Percentiles rank a stretch among this genome's conserved stretches.
phyloP scores from a whole-genome alignment of 2,888 invertebrate species.

The Cordilura impudica region DNA sequence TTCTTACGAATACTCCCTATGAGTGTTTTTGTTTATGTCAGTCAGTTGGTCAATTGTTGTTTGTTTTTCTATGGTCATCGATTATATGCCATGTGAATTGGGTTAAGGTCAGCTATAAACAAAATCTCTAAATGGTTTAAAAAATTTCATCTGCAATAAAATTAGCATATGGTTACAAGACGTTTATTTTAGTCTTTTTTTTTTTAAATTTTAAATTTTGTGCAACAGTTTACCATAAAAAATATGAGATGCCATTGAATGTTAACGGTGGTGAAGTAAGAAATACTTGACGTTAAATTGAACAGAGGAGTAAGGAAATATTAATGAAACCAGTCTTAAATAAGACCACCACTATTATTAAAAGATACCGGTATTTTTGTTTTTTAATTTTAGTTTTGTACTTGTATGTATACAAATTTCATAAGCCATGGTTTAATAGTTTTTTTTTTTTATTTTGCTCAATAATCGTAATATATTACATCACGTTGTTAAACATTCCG shows the following conservation, averaged over 20 bases:
- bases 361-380: not conserved
- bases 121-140: slow-evolving; percentile 7
- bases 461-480: not conserved
- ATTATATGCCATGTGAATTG: slow-evolving; percentile 28
- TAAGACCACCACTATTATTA: not conserved
- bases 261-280: slow-evolving; percentile 35
- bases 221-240: not conserved
- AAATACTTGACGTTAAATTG: not conserved
- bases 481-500: no score
- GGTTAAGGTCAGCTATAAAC: slow-evolving; percentile 50
- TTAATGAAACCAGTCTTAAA: slow-evolving; percentile 9
- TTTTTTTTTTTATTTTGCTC: not conserved
- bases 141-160: slow-evolving; percentile 27
- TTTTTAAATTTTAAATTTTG: slow-evolving; percentile 18
- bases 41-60: not conserved
- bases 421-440: slow-evolving; percentile 2
- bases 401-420: no score
- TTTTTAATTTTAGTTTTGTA: no score
- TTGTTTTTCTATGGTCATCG: slow-evolving; percentile 19
- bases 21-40: not conserved
- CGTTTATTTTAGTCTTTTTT: slow-evolving; percentile 39
- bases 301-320: not conserved
- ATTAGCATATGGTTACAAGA: slow-evolving; percentile 54
- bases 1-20: not conserved
- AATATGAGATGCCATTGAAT: slow-evolving; percentile 34